phyloP scores from a whole-genome alignment of 2,888 invertebrate genomes.

The Melolontha melolontha region DNA sequence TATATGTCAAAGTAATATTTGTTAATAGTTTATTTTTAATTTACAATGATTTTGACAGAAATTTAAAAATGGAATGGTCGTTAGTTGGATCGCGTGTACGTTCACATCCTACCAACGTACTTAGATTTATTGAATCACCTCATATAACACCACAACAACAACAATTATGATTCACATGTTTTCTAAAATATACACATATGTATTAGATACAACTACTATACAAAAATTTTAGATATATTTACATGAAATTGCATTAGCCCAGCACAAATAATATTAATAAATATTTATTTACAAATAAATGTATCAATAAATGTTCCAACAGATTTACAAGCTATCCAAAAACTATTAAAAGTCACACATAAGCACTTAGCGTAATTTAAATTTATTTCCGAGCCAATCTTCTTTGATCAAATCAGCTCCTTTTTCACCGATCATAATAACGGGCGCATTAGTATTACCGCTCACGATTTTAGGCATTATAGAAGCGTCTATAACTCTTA shows the following conservation, averaged over 20 bases:
- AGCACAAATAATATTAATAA: slow-evolving; percentile 22
- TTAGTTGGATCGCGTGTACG: no score
- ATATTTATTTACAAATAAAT: slow-evolving; percentile 26
- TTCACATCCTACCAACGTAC: no score
- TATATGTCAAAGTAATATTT: no score
- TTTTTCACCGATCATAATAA: slow-evolving; percentile 93
- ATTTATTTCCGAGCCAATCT: slow-evolving; percentile 73
- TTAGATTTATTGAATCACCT: no score
- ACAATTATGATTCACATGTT: no score
- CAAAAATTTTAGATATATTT: slow-evolving; percentile 7
- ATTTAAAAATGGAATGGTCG: no score
- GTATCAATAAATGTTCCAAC: slow-evolving; percentile 1
- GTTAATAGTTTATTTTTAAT: no score
- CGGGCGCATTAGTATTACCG: slow-evolving; percentile 91
- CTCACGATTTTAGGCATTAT: slow-evolving; percentile 91
- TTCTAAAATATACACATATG: no score
- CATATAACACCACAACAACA: no score
- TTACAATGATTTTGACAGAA: no score
- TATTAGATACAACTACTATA: background rate
- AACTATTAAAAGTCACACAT: no score
- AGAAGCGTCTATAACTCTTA: slow-evolving; percentile 88
- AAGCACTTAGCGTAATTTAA: slow-evolving; percentile 9
- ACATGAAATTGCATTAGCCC: slow-evolving; percentile 37
- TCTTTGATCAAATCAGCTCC: slow-evolving; percentile 88
- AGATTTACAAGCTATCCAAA: background rate